Base-by-base conservation (phyloP, 2,888 invertebrate genomes). In the Agapostemon virescens region DNA sequence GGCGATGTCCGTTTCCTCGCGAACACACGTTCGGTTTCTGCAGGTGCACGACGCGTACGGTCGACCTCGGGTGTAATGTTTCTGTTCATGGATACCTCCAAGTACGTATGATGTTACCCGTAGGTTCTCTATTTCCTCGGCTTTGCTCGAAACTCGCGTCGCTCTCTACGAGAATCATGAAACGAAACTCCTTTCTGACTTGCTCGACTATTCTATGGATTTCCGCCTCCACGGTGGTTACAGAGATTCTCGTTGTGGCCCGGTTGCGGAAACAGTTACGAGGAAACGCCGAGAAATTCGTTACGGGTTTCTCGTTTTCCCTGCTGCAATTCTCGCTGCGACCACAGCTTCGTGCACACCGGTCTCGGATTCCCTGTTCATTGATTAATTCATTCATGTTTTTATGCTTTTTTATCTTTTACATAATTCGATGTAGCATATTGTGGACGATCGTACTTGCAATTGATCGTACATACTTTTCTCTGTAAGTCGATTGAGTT, bases 31-130 rank as follows among this genome's bases (percentile, higher is more conserved):
- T 17, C 67, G 23, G 69, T 74, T 66, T 45, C 63, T 76, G 67
- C 64, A 75, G 79, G 78, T 82, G 82, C 75, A 52, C 70, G 58
- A 42, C 66, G 69, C 67, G 81, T 80, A 74, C 79, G 66, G 52
- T 74, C 85, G 84, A 82, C 86, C 87, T 87, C 86, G 83, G 77
- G 87, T 87, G 84, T 89, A 87, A 80, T 87, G 85, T 90, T 90
- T 88, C 90, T 85, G 88, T 86, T 86, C 86, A 85, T 85, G 86
- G 86, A 86, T 88, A 88, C 85, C 81, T 81, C 81, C 58, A 77
- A 81, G 75, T 69, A 73, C 84, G 87, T 90, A 88, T 90, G 88
- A 88, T 87, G 88, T 90, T 89, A 90, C 87, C 83, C 76, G 55
- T 61, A 68, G 68, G 82, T 76, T 86, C 84, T 84, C 83, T 85